phyloP scores from a whole-genome alignment of 23 tunicate species.

The Trididemnum clinides region DNA sequence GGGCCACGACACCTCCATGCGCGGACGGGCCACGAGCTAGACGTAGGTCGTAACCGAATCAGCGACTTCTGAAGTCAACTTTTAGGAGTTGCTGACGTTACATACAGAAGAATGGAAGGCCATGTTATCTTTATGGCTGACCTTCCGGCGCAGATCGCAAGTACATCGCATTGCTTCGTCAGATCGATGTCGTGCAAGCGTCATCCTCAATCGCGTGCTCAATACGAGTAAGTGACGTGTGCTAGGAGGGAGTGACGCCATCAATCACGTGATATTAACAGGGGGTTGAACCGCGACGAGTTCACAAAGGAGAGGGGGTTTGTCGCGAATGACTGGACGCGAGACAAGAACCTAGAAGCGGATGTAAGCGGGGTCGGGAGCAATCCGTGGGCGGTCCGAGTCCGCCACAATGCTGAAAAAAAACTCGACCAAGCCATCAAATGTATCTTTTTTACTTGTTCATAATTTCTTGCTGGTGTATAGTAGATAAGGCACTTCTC shows the following conservation, averaged over 20 bases:
- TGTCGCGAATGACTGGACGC: conserved; percentile 12
- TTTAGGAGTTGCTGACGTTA: conserved; percentile 51
- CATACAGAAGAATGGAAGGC: conserved; percentile 3
- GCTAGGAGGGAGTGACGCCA: background rate
- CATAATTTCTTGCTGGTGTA: too few relatives aligned
- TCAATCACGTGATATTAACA: conserved; percentile 2
- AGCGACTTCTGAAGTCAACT: too few relatives aligned
- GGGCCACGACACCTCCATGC: too few relatives aligned
- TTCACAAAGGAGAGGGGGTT: conserved; percentile 19
- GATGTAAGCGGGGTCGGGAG: conserved; percentile 29
- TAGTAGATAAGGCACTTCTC: too few relatives aligned
- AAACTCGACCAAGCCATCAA: background rate
- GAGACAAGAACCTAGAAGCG: conserved; percentile 35
- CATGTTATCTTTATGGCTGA: background rate
- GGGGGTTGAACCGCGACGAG: conserved; percentile 32
- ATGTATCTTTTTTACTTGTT: too few relatives aligned
- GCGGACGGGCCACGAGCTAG: too few relatives aligned
- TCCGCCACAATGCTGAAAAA: background rate
- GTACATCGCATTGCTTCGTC: too few relatives aligned
- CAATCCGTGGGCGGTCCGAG: conserved; percentile 69
- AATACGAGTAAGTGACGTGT: background rate
- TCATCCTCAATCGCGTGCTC: background rate
- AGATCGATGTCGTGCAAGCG: too few relatives aligned
- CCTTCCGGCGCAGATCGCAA: too few relatives aligned
- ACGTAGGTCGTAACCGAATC: too few relatives aligned